Conservation (phyloP, 53 echinoderm and acorn worm genomes). For the Stichopus horrens region DNA sequence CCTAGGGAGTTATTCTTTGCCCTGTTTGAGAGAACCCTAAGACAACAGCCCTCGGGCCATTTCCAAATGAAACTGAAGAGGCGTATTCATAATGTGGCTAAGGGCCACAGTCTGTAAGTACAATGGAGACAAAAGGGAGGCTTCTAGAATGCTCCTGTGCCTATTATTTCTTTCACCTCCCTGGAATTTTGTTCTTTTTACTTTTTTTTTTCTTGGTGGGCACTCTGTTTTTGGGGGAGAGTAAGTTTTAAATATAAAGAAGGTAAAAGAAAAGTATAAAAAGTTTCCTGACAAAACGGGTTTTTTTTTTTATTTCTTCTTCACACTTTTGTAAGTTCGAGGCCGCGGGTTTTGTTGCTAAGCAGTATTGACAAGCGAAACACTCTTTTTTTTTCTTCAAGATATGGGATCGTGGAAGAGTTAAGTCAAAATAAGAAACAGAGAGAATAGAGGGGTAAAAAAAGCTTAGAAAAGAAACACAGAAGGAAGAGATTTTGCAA, state of each 20-base stretch:
- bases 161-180: constrained; percentile 32
- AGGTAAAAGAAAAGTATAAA: not conserved
- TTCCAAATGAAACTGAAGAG: constrained; percentile 41
- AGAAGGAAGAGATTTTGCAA: constrained; percentile 8
- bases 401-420: constrained; percentile 27
- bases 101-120: constrained; percentile 24
- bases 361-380: constrained; percentile 35
- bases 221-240: too few species aligned
- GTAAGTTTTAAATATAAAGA: not conserved
- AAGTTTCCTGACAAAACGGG: not conserved
- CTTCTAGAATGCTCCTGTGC: constrained; percentile 30
- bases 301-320: not conserved
- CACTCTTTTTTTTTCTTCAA: constrained; percentile 6
- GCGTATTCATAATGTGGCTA: constrained; percentile 38
- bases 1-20: constrained; percentile 35
- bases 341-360: constrained; percentile 35
- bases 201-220: too few species aligned
- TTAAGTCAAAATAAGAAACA: not conserved
- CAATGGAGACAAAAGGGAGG: constrained; percentile 40
- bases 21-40: constrained; percentile 31
- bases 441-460: not conserved
- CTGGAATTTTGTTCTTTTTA: constrained; percentile 26
- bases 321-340: constrained; percentile 37
- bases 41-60: constrained; percentile 39
- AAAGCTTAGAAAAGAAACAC: not conserved